Base-by-base conservation (phyloP, 2,797 vertebrate genomes). In the Aphelocoma californica region DNA sequence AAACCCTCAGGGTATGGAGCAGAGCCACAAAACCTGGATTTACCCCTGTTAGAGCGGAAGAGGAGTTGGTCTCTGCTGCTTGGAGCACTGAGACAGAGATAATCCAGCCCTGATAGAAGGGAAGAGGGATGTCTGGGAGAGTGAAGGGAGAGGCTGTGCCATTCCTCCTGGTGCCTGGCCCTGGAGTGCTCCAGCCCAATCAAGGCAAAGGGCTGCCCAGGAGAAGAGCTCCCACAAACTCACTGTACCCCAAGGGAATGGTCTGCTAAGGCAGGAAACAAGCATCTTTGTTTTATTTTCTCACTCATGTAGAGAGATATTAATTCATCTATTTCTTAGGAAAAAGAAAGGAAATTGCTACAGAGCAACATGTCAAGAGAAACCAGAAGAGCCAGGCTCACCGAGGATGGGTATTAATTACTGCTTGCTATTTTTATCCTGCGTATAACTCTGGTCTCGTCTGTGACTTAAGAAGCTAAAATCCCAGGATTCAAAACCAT, bases 331-430 rank as follows among this genome's bases (percentile, higher is more conserved):
- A 0, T 54, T 95, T 72, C 73, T 57, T 47, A 65, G 18, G 48
- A 80, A 79, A 79, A 83, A 45, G 58, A 87, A 74, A 91, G 89
- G 88, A 94, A 94, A 95, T 86, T 82, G 81, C 64, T 91, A 54
- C 88, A 73, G 60, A 53, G 75, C 86, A 94, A 72, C 44, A 70
- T 14, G n/a, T 79, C 78, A 88, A 54, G 47, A 92, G 67, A 90
- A 64, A 56, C 9, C 32, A 65, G 66, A 31, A 84, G 56, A 80
- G 78, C 45, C 65, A 91, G 89, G 71, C 86, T 77, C 60, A n/a
- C 36, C 0, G 5, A 88, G 84, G n/a, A 86, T 70, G 71, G 58
- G 54, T 92, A 94, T 96, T 95, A 97, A 95, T 96, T 96, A 92
- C 89, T 34, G 34, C 60, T 73, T 86, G 57, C 95, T 95, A 91